Conservation (phyloP, 2,113 vertebrate genomes). For the Epinephelus moara region DNA sequence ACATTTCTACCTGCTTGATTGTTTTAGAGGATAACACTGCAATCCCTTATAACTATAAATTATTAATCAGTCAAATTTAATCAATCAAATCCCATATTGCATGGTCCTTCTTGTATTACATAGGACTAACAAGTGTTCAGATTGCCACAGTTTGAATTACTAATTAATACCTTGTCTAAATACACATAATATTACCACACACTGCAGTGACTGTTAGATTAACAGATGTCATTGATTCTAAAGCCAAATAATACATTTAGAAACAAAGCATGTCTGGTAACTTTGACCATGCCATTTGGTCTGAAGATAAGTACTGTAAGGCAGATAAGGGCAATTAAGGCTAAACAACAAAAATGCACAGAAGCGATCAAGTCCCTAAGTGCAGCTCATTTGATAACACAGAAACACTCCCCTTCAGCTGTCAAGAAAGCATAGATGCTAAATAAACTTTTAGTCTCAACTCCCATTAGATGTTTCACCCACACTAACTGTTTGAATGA, state of each 20-base stretch:
- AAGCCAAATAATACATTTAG: neutral
- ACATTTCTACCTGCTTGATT: neutral
- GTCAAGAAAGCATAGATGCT: neutral
- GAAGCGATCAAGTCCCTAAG: neutral
- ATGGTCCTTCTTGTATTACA: slow-evolving; percentile 30
- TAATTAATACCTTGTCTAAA: slow-evolving; percentile 31
- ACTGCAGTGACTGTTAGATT: neutral
- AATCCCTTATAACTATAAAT: slow-evolving; percentile 32
- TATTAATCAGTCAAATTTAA: slow-evolving; percentile 41
- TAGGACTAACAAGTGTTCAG: slow-evolving; percentile 27
- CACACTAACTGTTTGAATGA: slow-evolving; percentile 17
- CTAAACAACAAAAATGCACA: neutral
- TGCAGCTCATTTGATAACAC: neutral
- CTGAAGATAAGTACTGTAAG: neutral
- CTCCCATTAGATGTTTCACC: neutral
- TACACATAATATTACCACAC: slow-evolving; percentile 18
- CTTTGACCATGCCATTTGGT: neutral
- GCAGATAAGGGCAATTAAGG: neutral
- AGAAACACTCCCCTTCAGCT: neutral
- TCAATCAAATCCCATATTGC: slow-evolving; percentile 23
- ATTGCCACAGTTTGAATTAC: slow-evolving; percentile 23
- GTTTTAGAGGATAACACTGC: slow-evolving; percentile 23
- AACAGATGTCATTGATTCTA: neutral
- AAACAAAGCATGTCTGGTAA: neutral
- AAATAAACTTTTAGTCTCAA: slow-evolving; percentile 4